phyloP scores from a whole-genome alignment of 2,888 invertebrate genomes.

The Microplitis deprimator region DNA sequence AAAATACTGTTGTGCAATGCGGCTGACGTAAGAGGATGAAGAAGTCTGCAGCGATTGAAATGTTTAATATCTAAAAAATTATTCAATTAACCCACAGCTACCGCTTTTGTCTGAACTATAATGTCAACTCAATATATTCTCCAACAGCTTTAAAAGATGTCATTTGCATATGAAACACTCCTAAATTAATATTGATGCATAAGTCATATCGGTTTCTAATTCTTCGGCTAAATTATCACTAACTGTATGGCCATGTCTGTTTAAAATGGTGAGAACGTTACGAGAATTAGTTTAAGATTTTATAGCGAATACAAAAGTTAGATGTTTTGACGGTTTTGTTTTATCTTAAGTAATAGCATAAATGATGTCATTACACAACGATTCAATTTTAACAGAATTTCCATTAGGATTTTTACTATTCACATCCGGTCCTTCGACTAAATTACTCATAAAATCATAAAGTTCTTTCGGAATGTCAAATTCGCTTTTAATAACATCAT shows the following conservation, averaged over 20 bases:
- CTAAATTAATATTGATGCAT: constrained; percentile 56
- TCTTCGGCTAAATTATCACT: too few relatives aligned
- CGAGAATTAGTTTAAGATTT: constrained; percentile 53
- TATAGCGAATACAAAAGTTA: constrained; percentile 51
- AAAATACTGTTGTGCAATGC: constrained; percentile 59
- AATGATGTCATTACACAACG: background rate
- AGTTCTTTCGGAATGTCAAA: constrained; percentile 14
- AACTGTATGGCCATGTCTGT: too few relatives aligned
- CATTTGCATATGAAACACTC: constrained; percentile 60
- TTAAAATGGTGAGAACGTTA: constrained; percentile 50
- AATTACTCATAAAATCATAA: constrained; percentile 6
- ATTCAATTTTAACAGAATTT: background rate
- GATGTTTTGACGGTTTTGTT: constrained; percentile 48
- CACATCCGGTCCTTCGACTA: constrained; percentile 2
- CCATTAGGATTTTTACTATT: constrained; percentile 10
- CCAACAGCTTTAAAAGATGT: constrained; percentile 60
- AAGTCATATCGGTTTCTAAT: too few relatives aligned
- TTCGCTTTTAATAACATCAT: background rate
- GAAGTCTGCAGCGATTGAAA: constrained; percentile 63
- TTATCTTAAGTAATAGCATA: background rate
- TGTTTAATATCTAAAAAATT: constrained; percentile 63
- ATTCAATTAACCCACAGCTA: constrained; percentile 59
- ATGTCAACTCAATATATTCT: constrained; percentile 60
- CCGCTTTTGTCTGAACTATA: constrained; percentile 57
- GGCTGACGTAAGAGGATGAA: constrained; percentile 57